phyloP scores from a whole-genome alignment of 2,888 invertebrate species.

The Stomorhina lunata region DNA sequence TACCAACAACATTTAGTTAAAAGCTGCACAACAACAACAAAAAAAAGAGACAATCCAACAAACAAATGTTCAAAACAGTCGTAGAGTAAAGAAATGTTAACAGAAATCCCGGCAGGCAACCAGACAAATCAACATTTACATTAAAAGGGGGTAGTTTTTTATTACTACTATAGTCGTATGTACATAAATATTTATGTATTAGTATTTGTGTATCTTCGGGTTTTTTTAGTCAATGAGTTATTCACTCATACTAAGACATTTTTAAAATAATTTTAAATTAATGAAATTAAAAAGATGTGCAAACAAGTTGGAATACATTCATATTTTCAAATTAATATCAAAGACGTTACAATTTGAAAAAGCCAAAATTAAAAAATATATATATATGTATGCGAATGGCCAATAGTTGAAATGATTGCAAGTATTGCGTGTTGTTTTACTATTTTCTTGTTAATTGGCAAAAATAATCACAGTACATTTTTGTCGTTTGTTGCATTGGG shows the following conservation, averaged over 20 bases:
- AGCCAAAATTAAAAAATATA: neutral
- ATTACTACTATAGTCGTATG: too few relatives aligned
- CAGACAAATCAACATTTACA: neutral
- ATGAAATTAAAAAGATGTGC: neutral
- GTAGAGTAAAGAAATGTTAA: slow-evolving; percentile 50
- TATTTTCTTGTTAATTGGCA: slow-evolving; percentile 7
- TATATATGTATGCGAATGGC: neutral
- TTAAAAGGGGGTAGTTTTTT: slow-evolving; percentile 32
- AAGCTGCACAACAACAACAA: neutral
- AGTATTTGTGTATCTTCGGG: neutral
- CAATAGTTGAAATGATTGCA: slow-evolving; percentile 21
- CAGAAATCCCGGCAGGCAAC: slow-evolving; percentile 13
- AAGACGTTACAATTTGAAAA: slow-evolving; percentile 5
- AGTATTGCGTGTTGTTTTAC: slow-evolving; percentile 42
- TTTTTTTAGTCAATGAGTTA: neutral
- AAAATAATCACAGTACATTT: neutral
- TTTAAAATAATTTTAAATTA: too few relatives aligned
- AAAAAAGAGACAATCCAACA: neutral
- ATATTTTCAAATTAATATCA: neutral
- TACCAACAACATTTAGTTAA: slow-evolving; percentile 9
- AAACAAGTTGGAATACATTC: neutral
- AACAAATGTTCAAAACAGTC: neutral
- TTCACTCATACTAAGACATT: neutral
- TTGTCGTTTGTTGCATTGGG: too few relatives aligned
- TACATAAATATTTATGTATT: neutral